Percentiles rank a stretch among this genome's conserved stretches.
Evolutionary conservation across 2,888 invertebrate genomes (phyloP).

Genomic region (Julus scanicus): DNA sequence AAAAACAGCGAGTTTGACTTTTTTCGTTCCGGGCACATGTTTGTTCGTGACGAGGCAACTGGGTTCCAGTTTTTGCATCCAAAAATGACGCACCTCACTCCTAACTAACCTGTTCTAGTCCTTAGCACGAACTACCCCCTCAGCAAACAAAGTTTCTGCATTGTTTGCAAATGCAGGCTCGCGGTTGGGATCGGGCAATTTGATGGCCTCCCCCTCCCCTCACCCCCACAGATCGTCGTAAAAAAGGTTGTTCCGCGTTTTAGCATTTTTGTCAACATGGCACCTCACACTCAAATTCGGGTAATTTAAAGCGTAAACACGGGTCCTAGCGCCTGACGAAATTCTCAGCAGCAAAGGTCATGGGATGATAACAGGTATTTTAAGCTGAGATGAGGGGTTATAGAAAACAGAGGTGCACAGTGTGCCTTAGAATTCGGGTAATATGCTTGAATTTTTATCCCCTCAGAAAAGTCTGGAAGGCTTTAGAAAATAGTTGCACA

Average conservation of each 20-base stretch:
- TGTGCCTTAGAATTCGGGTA: too few relatives aligned
- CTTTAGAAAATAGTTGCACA: too few relatives aligned
- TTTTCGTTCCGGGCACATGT: neutral
- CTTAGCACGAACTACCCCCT: conserved; percentile 21
- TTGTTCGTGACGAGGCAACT: conserved; percentile 20
- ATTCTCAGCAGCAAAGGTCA: neutral
- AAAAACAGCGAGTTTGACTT: neutral
- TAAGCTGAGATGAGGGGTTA: too few relatives aligned
- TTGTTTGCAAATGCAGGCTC: conserved; percentile 27
- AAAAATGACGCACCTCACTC: neutral
- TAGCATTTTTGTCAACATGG: conserved; percentile 39
- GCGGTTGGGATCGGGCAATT: neutral
- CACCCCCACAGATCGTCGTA: neutral
- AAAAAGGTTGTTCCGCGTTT: neutral
- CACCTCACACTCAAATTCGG: conserved; percentile 13
- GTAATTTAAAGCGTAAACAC: neutral
- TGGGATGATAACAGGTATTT: neutral
- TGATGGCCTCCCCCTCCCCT: neutral
- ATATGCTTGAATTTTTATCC: too few relatives aligned
- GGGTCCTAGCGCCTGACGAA: neutral
- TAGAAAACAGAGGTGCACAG: too few relatives aligned
- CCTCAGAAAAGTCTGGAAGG: too few relatives aligned
- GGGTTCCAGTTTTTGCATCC: conserved; percentile 38
- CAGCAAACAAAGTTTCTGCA: neutral
- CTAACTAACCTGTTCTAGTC: conserved; percentile 42